A percentile compares a stretch with the other conserved stretches of the same genome.
phyloP scores from a whole-genome alignment of 2,113 vertebrate genomes.

The Catagonus wagneri region DNA sequence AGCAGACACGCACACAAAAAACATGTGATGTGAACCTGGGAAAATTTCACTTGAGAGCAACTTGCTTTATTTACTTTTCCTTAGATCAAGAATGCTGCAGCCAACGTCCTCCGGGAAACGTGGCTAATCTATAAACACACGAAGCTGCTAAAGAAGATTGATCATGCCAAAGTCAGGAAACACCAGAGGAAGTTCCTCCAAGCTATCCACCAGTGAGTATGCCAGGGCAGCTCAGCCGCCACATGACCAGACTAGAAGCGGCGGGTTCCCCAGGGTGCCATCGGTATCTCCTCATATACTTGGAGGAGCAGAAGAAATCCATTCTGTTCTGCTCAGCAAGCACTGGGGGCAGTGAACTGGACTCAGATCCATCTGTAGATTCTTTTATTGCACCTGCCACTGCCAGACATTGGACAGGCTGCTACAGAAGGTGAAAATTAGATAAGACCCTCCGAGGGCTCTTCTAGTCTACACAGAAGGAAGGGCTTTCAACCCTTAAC shows the following conservation, averaged over 20 bases:
- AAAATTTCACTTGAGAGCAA: background rate
- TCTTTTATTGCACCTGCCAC: background rate
- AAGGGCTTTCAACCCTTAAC: background rate
- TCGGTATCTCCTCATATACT: fast-evolving
- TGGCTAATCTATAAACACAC: constrained; percentile 99
- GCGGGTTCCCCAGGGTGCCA: fast-evolving
- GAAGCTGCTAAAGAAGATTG: constrained; percentile 97
- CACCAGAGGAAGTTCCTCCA: constrained; percentile 99
- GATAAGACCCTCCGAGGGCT: background rate
- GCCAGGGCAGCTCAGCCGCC: fast-evolving
- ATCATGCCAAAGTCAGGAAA: constrained; percentile 97
- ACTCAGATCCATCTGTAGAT: background rate
- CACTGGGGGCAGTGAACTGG: background rate
- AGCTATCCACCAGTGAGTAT: constrained; percentile 98
- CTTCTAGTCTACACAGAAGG: background rate
- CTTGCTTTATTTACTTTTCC: constrained; percentile 48
- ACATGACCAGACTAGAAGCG: fast-evolving
- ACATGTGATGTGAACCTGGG: fast-evolving
- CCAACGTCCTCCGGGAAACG: constrained; percentile 97
- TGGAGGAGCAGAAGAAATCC: background rate
- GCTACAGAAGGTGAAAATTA: background rate
- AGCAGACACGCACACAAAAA: background rate
- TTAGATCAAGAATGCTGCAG: constrained; percentile 98
- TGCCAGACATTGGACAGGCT: background rate
- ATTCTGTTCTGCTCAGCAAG: background rate